phyloP scores from a whole-genome alignment of 2,888 invertebrate species.

The Molanna angustata region DNA sequence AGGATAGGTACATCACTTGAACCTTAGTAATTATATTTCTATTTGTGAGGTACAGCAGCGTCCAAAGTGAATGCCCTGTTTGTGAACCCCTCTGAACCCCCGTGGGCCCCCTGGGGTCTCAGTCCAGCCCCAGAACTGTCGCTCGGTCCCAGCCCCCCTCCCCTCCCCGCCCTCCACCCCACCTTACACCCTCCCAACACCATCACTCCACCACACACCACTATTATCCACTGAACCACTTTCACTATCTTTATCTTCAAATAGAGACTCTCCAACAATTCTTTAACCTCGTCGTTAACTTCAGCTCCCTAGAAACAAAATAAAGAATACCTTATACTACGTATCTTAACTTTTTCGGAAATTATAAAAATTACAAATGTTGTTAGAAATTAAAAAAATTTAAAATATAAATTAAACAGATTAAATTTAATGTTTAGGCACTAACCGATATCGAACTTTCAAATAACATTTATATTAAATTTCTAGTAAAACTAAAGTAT shows the following conservation, averaged over 20 bases:
- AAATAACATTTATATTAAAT: too few species aligned
- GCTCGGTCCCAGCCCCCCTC: not conserved
- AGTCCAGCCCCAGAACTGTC: not conserved
- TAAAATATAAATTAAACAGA: too few species aligned
- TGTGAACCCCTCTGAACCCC: conserved; percentile 5
- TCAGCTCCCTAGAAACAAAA: conserved; percentile 46
- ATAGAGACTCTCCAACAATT: conserved; percentile 44
- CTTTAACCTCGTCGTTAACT: conserved; percentile 40
- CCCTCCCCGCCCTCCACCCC: conserved; percentile 8
- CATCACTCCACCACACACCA: conserved; percentile 40
- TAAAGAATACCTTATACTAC: too few species aligned
- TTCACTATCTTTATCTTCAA: conserved; percentile 44
- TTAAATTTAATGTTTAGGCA: too few species aligned
- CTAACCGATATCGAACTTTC: too few species aligned
- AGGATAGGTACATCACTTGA: too few species aligned
- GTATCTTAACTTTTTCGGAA: too few species aligned
- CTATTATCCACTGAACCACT: conserved; percentile 45
- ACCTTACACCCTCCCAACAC: conserved; percentile 27
- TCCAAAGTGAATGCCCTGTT: conserved; percentile 16
- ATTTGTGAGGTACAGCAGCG: conserved; percentile 22
- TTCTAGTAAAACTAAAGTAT: too few species aligned
- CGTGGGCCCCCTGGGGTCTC: not conserved
- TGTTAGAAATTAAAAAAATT: too few species aligned
- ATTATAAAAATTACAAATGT: too few species aligned
- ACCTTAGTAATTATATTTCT: too few species aligned